These are phyloP conservation scores for Drosophila diplacantha DNA, from an alignment of 2,888 invertebrate genomes.

Conservation along the genomic window DNA sequence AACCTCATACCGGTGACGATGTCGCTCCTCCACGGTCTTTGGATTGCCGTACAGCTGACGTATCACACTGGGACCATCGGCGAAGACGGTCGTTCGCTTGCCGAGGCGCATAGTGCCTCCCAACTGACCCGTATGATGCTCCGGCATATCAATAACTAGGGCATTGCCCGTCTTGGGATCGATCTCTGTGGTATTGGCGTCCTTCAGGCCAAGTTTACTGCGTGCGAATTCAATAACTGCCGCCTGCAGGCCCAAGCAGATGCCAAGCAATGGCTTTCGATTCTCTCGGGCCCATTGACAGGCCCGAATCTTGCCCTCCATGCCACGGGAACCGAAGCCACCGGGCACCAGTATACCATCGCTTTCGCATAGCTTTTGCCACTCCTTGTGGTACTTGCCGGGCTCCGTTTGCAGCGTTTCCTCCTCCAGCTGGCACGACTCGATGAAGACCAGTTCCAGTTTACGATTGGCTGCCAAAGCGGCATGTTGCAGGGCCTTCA, in stretches of 20 bases:
- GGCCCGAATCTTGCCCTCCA: conserved; percentile 97
- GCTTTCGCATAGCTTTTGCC: conserved; percentile 92
- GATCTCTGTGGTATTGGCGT: conserved; percentile 93
- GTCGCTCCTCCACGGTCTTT: conserved; percentile 92
- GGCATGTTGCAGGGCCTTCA: conserved; percentile 96
- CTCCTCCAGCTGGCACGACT: conserved; percentile 91
- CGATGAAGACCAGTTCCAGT: conserved; percentile 92
- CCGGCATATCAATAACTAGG: conserved; percentile 98
- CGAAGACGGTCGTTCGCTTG: conserved; percentile 91
- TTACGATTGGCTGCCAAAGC: conserved; percentile 90
- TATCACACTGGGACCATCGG: conserved; percentile 80
- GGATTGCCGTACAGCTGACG: conserved; percentile 87
- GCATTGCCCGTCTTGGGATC: conserved; percentile 85
- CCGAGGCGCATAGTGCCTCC: conserved; percentile 99
- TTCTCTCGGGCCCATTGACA: conserved; percentile 95
- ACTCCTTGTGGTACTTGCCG: conserved; percentile 92
- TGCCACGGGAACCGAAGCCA: conserved; percentile 96
- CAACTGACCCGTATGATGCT: conserved; percentile 93
- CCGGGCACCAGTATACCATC: conserved; percentile 97
- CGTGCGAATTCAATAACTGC: conserved; percentile 97
- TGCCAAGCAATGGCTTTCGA: conserved; percentile 94
- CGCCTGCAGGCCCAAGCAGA: conserved; percentile 98
- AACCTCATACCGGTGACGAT: conserved; percentile 98
- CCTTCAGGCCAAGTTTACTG: conserved; percentile 86
- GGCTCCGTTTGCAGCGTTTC: conserved; percentile 86